A percentile compares a stretch with the other conserved stretches of the same genome.
Conservation (phyloP, 1,140 invertebrate species). For the Drosophila mayri region DNA sequence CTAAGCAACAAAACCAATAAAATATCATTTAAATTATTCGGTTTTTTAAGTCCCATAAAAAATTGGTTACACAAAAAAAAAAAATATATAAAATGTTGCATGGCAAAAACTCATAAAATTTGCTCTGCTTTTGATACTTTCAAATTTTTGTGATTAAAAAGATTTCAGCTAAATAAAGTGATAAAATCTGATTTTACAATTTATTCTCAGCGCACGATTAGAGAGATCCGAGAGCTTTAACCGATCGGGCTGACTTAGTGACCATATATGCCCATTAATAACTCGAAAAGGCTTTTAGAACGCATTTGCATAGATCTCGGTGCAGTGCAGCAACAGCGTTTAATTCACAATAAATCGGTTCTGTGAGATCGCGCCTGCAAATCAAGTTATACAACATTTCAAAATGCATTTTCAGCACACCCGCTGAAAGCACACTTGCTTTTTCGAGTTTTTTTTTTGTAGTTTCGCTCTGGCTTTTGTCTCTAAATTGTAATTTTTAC, state of each 20-base stretch:
- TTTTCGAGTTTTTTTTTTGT: neutral
- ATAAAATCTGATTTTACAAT: no score
- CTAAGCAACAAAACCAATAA: neutral
- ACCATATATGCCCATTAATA: conserved; percentile 58
- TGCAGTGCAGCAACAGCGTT: conserved; percentile 5
- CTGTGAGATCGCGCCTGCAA: conserved; percentile 48
- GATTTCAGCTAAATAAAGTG: neutral
- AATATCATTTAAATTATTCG: neutral
- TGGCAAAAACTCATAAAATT: no score
- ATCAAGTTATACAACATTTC: conserved; percentile 79
- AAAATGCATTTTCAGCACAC: conserved; percentile 51
- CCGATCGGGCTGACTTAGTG: conserved; percentile 35
- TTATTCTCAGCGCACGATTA: no score
- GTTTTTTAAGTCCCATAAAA: neutral
- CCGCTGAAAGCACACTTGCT: conserved; percentile 2
- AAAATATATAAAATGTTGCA: no score
- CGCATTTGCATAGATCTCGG: conserved; percentile 41
- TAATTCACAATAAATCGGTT: conserved; percentile 11
- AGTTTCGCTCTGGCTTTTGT: conserved; percentile 9
- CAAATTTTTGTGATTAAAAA: no score
- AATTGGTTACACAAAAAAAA: neutral
- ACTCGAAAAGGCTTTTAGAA: conserved; percentile 64
- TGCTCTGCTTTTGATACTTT: no score
- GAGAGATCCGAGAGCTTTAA: no score
- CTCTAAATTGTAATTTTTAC: conserved; percentile 10